Evolutionary conservation across 2,888 invertebrate genomes (phyloP), one percentile per base, ranked within the genome.

Genomic region (Drosophila paranaensis): DNA sequence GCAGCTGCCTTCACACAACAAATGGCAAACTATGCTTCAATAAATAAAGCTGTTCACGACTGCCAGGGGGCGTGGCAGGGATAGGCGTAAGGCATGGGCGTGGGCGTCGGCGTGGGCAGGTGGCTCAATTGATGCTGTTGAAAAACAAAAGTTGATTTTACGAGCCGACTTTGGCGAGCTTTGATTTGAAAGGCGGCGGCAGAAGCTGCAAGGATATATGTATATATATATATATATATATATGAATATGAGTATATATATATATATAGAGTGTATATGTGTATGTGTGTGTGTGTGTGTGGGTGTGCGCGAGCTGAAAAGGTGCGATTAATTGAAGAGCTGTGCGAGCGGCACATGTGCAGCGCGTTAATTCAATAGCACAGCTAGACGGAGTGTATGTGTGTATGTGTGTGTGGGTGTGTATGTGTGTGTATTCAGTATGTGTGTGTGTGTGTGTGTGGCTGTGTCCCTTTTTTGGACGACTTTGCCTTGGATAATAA

Each of bases 261-360:
- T 27, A n/a, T n/a, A 11, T n/a, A 10, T 37, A 11, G 20, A 25
- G 13, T 5, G 14, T 20, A 25, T 37, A 20, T 51, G 35, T 51
- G 3, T 39, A 0, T 11, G 40, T 25, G 40, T n/a, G 14, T 55
- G 46, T 56, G 45, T 61, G 35, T 60, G 50, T 45, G 33, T 14
- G 39, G 45, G 53, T 53, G 50, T 60, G 25, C 55, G 74, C 27
- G 27, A 6, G 27, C 65, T 75, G 80, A 87, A 89, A 90, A 88
- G 90, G 90, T 89, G 90, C 90, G 85, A 88, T 90, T 89, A 89
- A 90, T 89, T 90, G 90, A 82, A 84, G 84, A 81, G 84, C 74
- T 55, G 63, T 61, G 66, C 56, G 57, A 14, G 51, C 30, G 39
- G 48, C 74, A 61, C 63, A 60, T 71, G 56, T 71, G 67, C 57